Evolutionary conservation across 1,140 invertebrate species (phyloP).

Genomic region (Drosophila yakuba): DNA sequence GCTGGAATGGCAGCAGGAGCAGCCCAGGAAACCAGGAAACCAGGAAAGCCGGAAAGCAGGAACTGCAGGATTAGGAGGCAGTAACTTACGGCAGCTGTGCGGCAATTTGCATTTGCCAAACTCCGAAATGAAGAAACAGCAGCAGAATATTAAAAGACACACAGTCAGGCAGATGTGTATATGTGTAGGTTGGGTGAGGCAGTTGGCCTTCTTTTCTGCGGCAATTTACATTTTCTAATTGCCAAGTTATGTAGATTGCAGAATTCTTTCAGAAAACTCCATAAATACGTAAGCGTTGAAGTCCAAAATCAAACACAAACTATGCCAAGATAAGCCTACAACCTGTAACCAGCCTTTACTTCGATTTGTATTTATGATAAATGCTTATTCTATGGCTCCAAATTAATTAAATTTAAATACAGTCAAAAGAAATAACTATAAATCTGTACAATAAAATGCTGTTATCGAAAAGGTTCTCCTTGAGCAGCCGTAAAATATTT

Average conservation of each 20-base stretch:
- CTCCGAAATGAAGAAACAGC: constrained; percentile 17
- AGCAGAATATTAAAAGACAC: constrained; percentile 17
- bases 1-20: constrained; percentile 14
- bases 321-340: constrained; percentile 4
- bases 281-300: neutral
- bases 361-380: neutral
- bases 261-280: no score
- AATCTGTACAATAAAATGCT: neutral
- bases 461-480: neutral
- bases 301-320: neutral
- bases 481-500: constrained; percentile 35
- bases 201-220: neutral
- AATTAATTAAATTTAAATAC: no score
- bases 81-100: constrained; percentile 29
- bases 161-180: neutral
- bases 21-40: constrained; percentile 9
- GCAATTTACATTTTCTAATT: constrained; percentile 8
- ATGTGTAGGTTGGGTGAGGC: neutral
- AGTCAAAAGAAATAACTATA: neutral
- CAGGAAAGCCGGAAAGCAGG: constrained; percentile 10
- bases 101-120: constrained; percentile 36
- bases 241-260: no score
- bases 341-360: no score
- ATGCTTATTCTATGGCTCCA: neutral
- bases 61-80: constrained; percentile 34